Base-by-base conservation (phyloP, 2,113 vertebrate species). In the Ailurus styani region DNA sequence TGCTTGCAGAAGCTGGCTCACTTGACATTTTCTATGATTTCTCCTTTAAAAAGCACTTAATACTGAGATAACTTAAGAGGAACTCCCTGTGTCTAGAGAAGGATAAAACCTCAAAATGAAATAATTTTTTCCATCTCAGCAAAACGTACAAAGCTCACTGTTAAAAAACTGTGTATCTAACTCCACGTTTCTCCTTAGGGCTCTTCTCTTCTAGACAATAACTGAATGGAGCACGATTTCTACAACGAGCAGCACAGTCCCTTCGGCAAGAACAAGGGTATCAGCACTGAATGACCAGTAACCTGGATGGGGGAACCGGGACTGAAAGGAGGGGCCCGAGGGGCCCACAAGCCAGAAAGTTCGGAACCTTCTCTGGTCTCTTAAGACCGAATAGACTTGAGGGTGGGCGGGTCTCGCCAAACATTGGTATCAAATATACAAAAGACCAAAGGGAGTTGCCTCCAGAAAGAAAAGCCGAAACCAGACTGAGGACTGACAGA, bases 191-290 rank as follows among this genome's bases (percentile, higher is more conserved):
- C 62, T 94, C 85, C 73, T 81, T n/a, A 8, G 54, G 50, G 93
- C 81, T 96, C 89, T 84, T 77, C 95, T 90, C 37, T 55, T 57
- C 52, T 64, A 93, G 78, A 97, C 95, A 98, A 98, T 97, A 97
- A 97, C 90, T 79, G 95, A 89, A 95, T 17, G 54, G 78, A 91
- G 52, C 88, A 79, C 42, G 72, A 93, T 88, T 97, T 95, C 78
- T 93, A 13, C 31, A 78, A 83, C 62, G 40, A 93, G 84, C 18
- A 93, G 40, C 29, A 9, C 62, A 91, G 25, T 79, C n/a, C 45
- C 60, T 91, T 50, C 18, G 64, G 64, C 85, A 82, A 96, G 81
- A 96, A 88, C 77, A 68, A 93, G 82, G 52, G 3, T 89, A 31
- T n/a, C 14, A 54, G 64, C 55, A 47, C 6, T 34, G 79, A 54